A percentile compares a stretch with the other conserved stretches of the same genome.
Evolutionary conservation across 2,113 vertebrate genomes (phyloP).

Genomic region (Leptocoma aspasia): DNA sequence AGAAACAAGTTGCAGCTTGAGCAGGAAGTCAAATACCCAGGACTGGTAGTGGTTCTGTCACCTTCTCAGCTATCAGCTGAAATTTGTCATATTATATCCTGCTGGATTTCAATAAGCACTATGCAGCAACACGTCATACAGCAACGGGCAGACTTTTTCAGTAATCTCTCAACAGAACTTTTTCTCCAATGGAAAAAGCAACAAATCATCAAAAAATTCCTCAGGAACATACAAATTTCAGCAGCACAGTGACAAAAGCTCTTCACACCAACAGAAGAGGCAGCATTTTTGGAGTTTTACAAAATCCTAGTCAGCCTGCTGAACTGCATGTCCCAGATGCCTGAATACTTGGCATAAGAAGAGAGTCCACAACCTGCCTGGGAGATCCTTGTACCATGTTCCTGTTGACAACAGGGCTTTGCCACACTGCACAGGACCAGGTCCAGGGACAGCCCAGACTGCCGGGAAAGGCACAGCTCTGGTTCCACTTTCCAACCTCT

Average conservation of each 20-base stretch:
- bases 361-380: neutral
- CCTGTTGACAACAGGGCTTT: neutral
- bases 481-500: neutral
- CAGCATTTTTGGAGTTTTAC: neutral
- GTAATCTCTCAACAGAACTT: neutral
- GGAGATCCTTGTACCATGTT: accelerated
- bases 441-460: neutral
- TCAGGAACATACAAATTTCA: neutral
- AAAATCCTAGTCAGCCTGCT: neutral
- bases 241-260: neutral
- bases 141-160: neutral
- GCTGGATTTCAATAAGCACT: neutral
- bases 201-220: neutral
- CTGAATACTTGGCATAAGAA: neutral
- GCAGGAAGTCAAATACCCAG: constrained; percentile 3
- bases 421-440: neutral
- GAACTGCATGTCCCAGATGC: neutral
- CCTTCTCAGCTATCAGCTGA: constrained; percentile 20
- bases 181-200: neutral
- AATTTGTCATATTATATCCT: neutral
- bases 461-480: accelerated
- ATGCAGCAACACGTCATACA: neutral
- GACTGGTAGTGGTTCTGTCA: neutral
- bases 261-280: neutral
- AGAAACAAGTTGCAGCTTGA: constrained; percentile 16